Evolutionary conservation across 2,888 invertebrate species (phyloP).

Genomic region (Drosophila prolongata): DNA sequence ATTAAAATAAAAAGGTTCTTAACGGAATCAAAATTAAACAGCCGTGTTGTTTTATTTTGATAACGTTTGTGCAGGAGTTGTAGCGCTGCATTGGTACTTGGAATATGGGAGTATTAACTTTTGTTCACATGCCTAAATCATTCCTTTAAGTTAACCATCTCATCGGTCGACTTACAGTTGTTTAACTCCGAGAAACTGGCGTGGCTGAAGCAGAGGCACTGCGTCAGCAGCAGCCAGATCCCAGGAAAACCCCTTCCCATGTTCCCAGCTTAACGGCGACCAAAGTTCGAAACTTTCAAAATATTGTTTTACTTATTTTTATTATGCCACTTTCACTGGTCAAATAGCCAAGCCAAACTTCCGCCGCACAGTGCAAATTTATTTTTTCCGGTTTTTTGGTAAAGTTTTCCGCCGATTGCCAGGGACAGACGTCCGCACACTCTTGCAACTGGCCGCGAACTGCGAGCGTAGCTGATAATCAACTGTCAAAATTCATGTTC

Average conservation of each 20-base stretch:
- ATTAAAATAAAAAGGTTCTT: too few species aligned
- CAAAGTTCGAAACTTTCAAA: conserved; percentile 47
- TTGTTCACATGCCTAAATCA: too few species aligned
- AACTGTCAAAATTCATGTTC: conserved; percentile 80
- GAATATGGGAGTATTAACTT: too few species aligned
- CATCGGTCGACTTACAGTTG: conserved; percentile 75
- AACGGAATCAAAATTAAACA: too few species aligned
- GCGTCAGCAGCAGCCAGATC: conserved; percentile 49
- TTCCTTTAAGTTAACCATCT: too few species aligned
- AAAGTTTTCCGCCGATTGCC: conserved; percentile 51
- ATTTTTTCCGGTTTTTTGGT: conserved; percentile 39
- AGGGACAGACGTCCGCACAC: conserved; percentile 63
- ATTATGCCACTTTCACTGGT: conserved; percentile 60
- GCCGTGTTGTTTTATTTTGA: too few species aligned
- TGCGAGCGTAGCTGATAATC: conserved; percentile 70
- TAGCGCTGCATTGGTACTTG: too few species aligned
- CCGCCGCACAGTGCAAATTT: conserved; percentile 56
- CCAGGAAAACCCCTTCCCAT: conserved; percentile 53
- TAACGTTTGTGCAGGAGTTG: too few species aligned
- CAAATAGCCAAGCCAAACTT: conserved; percentile 56
- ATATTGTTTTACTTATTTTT: conserved; percentile 15
- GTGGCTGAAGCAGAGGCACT: conserved; percentile 54
- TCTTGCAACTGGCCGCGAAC: conserved; percentile 69
- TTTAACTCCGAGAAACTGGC: conserved; percentile 81
- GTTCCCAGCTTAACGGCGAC: conserved; percentile 26